Conservation (phyloP, 1,140 invertebrate species). For the Macrobrachium rosenbergii region DNA sequence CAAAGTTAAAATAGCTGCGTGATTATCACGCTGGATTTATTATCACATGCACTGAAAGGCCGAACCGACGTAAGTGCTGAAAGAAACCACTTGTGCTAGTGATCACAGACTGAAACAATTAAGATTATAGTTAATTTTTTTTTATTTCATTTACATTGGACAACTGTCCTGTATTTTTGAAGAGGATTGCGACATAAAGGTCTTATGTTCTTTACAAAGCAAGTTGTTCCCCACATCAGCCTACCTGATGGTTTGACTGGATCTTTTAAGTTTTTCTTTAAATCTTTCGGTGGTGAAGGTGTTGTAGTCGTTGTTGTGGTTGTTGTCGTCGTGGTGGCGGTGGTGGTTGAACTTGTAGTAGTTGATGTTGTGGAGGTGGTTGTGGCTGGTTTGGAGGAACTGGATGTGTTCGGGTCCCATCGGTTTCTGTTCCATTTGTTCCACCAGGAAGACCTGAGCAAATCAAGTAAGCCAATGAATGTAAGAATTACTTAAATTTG, state of each 20-base stretch:
- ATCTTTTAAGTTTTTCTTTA: slow-evolving; percentile 56
- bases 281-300: slow-evolving; percentile 47
- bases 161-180: too few species aligned
- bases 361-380: slow-evolving; percentile 53
- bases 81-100: too few species aligned
- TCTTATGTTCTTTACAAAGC: too few species aligned
- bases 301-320: slow-evolving; percentile 58
- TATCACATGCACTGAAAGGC: too few species aligned
- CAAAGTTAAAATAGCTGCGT: too few species aligned
- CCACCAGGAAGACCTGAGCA: slow-evolving; percentile 38
- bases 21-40: too few species aligned
- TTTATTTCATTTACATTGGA: too few species aligned
- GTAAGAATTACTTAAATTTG: too few species aligned
- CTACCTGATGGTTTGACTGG: slow-evolving; percentile 46
- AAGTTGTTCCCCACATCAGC: not conserved
- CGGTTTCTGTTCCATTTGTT: slow-evolving; percentile 46
- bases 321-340: slow-evolving; percentile 52
- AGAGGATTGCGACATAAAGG: too few species aligned
- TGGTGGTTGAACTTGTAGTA: slow-evolving; percentile 59
- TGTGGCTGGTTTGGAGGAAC: slow-evolving; percentile 49
- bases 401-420: slow-evolving; percentile 25
- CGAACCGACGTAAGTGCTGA: too few species aligned
- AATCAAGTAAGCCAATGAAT: not conserved
- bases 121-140: too few species aligned
- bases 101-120: too few species aligned